These are phyloP conservation scores for Ctenochaetus hawaiiensis DNA, from an alignment of 2,797 vertebrate species.

Conservation along the genomic window DNA sequence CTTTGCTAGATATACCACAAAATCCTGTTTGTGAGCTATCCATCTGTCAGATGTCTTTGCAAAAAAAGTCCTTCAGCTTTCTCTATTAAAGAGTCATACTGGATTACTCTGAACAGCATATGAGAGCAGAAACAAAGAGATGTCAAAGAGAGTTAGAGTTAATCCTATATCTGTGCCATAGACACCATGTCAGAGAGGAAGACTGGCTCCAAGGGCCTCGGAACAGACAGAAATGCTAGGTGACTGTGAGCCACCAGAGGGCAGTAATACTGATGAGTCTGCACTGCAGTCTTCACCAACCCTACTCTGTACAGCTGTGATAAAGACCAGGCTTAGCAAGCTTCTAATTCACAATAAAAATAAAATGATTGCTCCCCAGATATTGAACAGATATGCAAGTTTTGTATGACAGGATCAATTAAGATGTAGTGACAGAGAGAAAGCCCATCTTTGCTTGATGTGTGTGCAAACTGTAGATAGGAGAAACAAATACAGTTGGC, in stretches of 20 bases:
- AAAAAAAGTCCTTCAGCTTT: slow-evolving; percentile 78
- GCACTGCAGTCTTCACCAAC: neutral
- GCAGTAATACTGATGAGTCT: slow-evolving; percentile 34
- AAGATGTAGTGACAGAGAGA: no score
- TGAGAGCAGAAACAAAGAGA: slow-evolving; percentile 81
- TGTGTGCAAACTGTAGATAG: no score
- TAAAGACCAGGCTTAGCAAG: no score
- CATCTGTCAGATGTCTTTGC: slow-evolving; percentile 82
- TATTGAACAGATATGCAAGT: no score
- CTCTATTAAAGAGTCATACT: slow-evolving; percentile 76
- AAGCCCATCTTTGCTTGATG: no score
- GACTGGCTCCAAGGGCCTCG: slow-evolving; percentile 35
- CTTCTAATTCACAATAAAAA: no score
- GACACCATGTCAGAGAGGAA: slow-evolving; percentile 57
- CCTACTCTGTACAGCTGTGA: neutral
- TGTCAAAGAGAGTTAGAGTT: slow-evolving; percentile 81
- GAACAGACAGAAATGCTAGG: slow-evolving; percentile 31
- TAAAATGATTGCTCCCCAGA: no score
- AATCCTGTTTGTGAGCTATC: slow-evolving; percentile 84
- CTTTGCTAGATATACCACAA: slow-evolving; percentile 81
- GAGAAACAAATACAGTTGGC: no score
- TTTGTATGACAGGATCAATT: no score
- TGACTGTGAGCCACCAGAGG: slow-evolving; percentile 76
- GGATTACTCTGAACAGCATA: slow-evolving; percentile 39
- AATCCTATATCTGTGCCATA: slow-evolving; percentile 73